Evolutionary conservation across 2,888 invertebrate species (phyloP).

Genomic region (Nudaria mundana): DNA sequence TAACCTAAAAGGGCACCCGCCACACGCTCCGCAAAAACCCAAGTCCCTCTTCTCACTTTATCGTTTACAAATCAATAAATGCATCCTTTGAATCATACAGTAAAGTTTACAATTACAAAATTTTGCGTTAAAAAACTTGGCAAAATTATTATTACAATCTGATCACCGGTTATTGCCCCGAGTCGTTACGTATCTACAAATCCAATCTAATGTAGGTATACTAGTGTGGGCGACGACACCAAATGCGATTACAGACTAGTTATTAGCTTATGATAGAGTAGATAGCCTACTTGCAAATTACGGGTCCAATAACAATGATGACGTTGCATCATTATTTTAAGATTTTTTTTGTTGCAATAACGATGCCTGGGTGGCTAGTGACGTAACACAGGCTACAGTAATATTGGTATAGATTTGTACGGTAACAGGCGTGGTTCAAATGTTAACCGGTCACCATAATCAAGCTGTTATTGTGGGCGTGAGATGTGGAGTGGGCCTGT

Average conservation of each 20-base stretch:
- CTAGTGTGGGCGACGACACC: slow-evolving; percentile 17
- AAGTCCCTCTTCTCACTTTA: no score
- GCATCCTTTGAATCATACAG: no score
- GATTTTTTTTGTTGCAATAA: slow-evolving; percentile 18
- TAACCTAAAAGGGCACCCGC: no score
- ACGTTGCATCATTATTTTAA: slow-evolving; percentile 20
- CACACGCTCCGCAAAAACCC: no score
- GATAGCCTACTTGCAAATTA: slow-evolving; percentile 29
- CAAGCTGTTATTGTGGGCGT: not conserved
- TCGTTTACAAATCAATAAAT: no score
- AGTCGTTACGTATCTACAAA: slow-evolving; percentile 16
- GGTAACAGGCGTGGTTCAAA: not conserved
- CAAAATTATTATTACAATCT: not conserved
- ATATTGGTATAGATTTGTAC: not conserved
- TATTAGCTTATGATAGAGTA: slow-evolving; percentile 23
- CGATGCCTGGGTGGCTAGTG: slow-evolving; percentile 7
- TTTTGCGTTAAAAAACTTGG: not conserved
- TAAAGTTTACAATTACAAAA: not conserved
- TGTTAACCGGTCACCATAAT: not conserved
- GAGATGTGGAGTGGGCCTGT: not conserved
- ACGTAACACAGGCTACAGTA: slow-evolving; percentile 16
- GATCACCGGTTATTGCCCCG: slow-evolving; percentile 11
- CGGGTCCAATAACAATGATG: slow-evolving; percentile 26
- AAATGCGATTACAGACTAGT: slow-evolving; percentile 14
- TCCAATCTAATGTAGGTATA: slow-evolving; percentile 14